phyloP scores from a whole-genome alignment of 2,888 invertebrate species.

The Aradus depressus region DNA sequence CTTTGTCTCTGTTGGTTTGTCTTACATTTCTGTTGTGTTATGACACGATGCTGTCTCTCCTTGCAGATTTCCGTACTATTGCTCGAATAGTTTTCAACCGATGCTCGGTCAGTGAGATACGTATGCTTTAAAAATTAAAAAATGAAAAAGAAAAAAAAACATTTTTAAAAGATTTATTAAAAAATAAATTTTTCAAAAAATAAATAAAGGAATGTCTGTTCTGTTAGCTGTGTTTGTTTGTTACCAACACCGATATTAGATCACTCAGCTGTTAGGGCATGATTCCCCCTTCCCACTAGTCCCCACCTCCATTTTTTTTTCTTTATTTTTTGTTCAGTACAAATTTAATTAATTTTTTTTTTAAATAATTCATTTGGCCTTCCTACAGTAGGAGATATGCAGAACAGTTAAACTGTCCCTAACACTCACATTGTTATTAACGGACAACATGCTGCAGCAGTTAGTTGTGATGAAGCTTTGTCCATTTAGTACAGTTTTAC shows the following conservation, averaged over 20 bases:
- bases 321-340: too few species aligned
- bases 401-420: too few species aligned
- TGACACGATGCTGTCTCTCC: conserved; percentile 38
- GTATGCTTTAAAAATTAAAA: conserved; percentile 25
- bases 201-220: conserved; percentile 24
- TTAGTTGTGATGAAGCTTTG: too few species aligned
- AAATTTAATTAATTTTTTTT: too few species aligned
- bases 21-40: conserved; percentile 17
- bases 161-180: neutral
- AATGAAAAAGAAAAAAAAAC: conserved; percentile 2
- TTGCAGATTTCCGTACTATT: conserved; percentile 68
- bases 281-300: conserved; percentile 12
- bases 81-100: conserved; percentile 62
- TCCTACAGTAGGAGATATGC: too few species aligned
- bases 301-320: conserved; percentile 6
- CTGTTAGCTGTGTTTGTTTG: conserved; percentile 28
- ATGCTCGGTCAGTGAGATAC: conserved; percentile 37
- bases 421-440: too few species aligned
- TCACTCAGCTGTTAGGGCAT: conserved; percentile 27
- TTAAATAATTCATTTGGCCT: too few species aligned
- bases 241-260: conserved; percentile 26
- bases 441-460: too few species aligned
- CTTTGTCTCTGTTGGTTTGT: too few species aligned
- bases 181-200: neutral
- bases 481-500: too few species aligned